A percentile compares a stretch with the other conserved stretches of the same genome.
Conservation (phyloP, 2,888 invertebrate genomes). For the Lasioglossum zephyrum region DNA sequence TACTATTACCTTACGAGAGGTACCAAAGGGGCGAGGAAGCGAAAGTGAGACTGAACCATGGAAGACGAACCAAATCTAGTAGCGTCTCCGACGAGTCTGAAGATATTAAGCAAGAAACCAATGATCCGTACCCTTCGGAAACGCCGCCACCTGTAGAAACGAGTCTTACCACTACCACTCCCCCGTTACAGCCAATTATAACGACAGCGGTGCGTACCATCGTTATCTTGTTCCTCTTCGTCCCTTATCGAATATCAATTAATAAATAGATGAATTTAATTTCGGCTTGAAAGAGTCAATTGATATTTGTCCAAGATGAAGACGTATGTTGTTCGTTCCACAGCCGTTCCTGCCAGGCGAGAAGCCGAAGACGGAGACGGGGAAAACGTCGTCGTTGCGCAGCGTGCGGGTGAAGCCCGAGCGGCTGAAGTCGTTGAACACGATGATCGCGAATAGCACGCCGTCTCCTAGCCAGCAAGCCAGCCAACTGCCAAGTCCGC, state of each 20-base stretch:
- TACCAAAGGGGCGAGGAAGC: slow-evolving; percentile 85
- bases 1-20: slow-evolving; percentile 89
- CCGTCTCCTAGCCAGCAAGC: slow-evolving; percentile 73
- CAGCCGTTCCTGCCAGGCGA: slow-evolving; percentile 82
- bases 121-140: slow-evolving; percentile 75
- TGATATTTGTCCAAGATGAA: background rate
- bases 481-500: slow-evolving; percentile 80
- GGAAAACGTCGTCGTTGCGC: slow-evolving; percentile 86
- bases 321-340: slow-evolving; percentile 31
- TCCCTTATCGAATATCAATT: background rate
- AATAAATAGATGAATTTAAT: background rate
- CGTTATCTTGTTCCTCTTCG: background rate
- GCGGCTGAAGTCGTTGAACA: slow-evolving; percentile 83
- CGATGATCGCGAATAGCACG: slow-evolving; percentile 79
- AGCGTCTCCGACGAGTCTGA: slow-evolving; percentile 81
- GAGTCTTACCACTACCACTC: slow-evolving; percentile 75
- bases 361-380: slow-evolving; percentile 82
- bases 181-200: slow-evolving; percentile 74
- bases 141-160: slow-evolving; percentile 73
- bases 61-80: slow-evolving; percentile 80
- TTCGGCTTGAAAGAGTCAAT: too few relatives aligned
- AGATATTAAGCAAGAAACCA: slow-evolving; percentile 66
- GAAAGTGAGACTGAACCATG: slow-evolving; percentile 77
- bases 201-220: slow-evolving; percentile 73
- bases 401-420: slow-evolving; percentile 89